Evolutionary conservation across 53 echinoderm and acorn worm genomes (phyloP).

Genomic region (Patiria pectinifera): DNA sequence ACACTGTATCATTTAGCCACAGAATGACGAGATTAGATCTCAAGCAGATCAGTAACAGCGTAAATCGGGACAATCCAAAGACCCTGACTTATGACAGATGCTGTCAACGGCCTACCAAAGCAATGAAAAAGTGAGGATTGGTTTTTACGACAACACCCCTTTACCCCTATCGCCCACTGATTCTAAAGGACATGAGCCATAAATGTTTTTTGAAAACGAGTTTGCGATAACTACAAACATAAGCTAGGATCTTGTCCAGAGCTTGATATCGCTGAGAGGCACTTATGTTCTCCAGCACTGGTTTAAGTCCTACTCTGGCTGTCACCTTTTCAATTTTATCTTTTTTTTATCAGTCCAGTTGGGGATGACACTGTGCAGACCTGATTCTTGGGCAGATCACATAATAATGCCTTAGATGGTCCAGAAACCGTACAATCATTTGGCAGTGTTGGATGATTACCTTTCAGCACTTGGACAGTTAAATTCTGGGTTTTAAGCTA

Average conservation of each 20-base stretch:
- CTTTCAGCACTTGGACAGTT: constrained; percentile 32
- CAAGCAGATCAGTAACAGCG: background rate
- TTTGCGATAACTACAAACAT: background rate
- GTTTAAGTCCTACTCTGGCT: background rate
- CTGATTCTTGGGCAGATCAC: background rate
- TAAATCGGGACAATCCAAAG: no score
- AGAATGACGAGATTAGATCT: constrained; percentile 32
- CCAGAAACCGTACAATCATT: background rate
- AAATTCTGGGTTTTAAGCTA: constrained; percentile 21
- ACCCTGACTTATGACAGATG: no score
- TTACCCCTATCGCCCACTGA: background rate
- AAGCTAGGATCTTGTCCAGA: background rate
- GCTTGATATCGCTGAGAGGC: background rate
- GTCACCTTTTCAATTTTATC: background rate
- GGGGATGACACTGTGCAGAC: constrained; percentile 42
- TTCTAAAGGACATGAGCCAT: background rate
- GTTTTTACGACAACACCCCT: background rate
- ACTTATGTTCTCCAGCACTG: background rate
- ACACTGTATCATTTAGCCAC: constrained; percentile 44
- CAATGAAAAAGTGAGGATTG: no score
- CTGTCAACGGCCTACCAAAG: no score
- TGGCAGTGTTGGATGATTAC: constrained; percentile 15
- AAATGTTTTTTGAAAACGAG: background rate
- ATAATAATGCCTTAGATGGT: background rate
- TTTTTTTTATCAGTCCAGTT: background rate